These are phyloP conservation scores for Microctonus hyperodae DNA, from an alignment of 2,888 invertebrate genomes.

Conservation along the genomic window DNA sequence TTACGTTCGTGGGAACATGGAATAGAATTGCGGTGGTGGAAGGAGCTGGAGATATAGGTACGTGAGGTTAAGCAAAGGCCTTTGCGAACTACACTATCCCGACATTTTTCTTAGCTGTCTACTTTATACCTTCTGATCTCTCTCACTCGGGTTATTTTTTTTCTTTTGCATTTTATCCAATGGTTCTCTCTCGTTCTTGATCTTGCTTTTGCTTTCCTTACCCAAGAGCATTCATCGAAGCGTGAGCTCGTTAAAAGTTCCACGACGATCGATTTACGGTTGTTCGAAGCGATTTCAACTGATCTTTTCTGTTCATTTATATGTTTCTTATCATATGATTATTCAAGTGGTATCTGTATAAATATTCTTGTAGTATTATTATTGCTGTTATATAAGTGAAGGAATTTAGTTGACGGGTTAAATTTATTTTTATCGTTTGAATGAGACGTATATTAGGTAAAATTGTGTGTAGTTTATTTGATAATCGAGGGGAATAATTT, in stretches of 20 bases:
- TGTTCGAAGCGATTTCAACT: conserved; percentile 2
- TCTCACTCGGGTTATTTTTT: neutral
- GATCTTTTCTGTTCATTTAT: conserved; percentile 1
- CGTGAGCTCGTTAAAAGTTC: conserved; percentile 27
- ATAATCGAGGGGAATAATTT: conserved; percentile 1
- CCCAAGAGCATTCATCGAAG: conserved; percentile 1
- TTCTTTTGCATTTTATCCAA: neutral
- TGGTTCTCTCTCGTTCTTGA: conserved; percentile 5
- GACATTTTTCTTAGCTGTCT: neutral
- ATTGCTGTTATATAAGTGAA: neutral
- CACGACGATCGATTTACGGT: conserved; percentile 21
- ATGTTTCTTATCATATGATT: conserved; percentile 6
- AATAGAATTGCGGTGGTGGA: neutral
- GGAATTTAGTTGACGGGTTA: neutral
- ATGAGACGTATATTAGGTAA: neutral
- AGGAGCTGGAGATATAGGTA: neutral
- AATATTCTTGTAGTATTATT: too few species aligned
- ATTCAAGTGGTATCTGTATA: too few species aligned
- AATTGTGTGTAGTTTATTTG: neutral
- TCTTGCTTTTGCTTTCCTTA: conserved; percentile 4
- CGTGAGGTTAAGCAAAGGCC: conserved; percentile 14
- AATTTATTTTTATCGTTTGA: too few species aligned
- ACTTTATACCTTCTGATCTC: neutral
- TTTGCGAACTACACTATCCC: conserved; percentile 1
- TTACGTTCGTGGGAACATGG: conserved; percentile 32